Conservation (phyloP, 2,797 vertebrate species). For the Oophaga sylvatica region DNA sequence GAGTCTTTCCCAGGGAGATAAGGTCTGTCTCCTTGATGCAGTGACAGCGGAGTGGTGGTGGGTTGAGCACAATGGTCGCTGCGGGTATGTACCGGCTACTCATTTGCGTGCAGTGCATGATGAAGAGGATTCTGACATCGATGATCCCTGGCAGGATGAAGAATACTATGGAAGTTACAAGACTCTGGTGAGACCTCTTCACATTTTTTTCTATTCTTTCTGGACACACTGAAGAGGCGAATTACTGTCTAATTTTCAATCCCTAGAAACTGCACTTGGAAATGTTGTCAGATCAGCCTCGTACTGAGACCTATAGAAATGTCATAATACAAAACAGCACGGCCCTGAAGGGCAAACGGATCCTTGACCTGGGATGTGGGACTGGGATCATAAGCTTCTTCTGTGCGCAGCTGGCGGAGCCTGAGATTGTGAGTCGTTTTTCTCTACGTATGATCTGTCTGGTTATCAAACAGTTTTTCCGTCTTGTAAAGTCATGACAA, state of each 20-base stretch:
- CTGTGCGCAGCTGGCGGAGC: constrained; percentile 77
- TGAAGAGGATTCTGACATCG: constrained; percentile 31
- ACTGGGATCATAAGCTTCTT: constrained; percentile 84
- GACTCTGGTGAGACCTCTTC: constrained; percentile 73
- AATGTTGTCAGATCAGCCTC: constrained; percentile 81
- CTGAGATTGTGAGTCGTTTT: constrained; percentile 71
- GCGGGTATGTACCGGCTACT: constrained; percentile 78
- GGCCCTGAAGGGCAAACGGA: constrained; percentile 74
- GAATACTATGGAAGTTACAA: constrained; percentile 83
- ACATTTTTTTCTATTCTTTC: background rate
- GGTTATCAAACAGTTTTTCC: background rate
- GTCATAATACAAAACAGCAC: constrained; percentile 76
- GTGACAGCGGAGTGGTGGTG: constrained; percentile 81
- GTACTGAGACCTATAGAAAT: constrained; percentile 78
- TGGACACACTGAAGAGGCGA: background rate
- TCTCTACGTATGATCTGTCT: background rate
- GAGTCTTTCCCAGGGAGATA: constrained; percentile 72
- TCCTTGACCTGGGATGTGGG: constrained; percentile 82
- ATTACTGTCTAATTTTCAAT: background rate
- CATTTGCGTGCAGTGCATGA: constrained; percentile 66
- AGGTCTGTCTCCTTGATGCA: constrained; percentile 72
- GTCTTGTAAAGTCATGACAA: too few species aligned
- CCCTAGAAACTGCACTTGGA: constrained; percentile 81
- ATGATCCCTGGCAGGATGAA: constrained; percentile 81
- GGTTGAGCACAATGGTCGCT: constrained; percentile 74